Base-by-base conservation (phyloP, 2,797 vertebrate species). In the Lepilemur ruficaudatus region DNA sequence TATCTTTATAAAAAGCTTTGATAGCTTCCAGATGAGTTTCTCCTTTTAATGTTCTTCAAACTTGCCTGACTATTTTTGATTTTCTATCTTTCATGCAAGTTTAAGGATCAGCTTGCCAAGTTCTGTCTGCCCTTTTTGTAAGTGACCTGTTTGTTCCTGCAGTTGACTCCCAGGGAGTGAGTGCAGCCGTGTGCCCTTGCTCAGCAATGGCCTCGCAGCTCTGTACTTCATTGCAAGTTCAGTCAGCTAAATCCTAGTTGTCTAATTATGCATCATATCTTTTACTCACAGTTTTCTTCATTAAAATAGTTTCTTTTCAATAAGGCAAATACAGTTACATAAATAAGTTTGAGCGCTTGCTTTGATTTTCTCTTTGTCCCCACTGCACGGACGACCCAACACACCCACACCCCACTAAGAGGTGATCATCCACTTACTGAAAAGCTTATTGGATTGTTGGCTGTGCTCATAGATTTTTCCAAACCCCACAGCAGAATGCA, bases 401-500 rank as follows among this genome's bases (percentile, higher is more conserved):
- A 63, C 14, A 30, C 35, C 32, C 6, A 30, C 1, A 32, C 14
- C 32, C 75, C 30, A 59, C 23, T 30, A 70, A 55, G 12, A 75
- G 1, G 22, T 38, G 14, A 82, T 46, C 22, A 35, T 52, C 18
- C 75, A 65, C 70, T 93, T 90, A 70, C 32, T 9, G 3, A 82
- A 81, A 35, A 90, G 32, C 46, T 81, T 76, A 23, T 72, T 94
- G 82, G 32, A 91, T 43, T 70, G 18, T 63, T 28, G 35, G 23
- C 78, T 80, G 30, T 35, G 23, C 80, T 65, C 18, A 38, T 7
- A 30, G 50, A 50, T 90, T 95, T 94, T 94, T 96, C 81, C 90
- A 90, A 93, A 50, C 52, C n/a, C 52, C 43, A 89, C 81, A 69
- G 20, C 14, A 73, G 20, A 10, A 18, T 73, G 46, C 20, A 30